phyloP scores from a whole-genome alignment of 2,113 vertebrate species.

The Tachysurus fulvidraco region DNA sequence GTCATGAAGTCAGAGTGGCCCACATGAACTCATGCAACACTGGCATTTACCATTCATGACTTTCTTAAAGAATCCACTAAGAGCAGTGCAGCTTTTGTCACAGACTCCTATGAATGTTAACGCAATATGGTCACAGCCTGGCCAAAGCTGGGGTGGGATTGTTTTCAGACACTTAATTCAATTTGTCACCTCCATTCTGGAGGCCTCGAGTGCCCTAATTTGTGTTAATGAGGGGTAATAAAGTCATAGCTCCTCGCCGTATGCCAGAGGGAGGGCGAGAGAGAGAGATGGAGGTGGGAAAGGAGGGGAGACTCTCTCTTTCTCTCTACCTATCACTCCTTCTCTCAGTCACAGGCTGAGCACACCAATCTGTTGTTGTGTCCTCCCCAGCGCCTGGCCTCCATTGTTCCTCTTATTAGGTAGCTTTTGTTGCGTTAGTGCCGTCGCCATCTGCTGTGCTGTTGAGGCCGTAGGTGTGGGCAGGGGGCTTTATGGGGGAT shows the following conservation, averaged over 20 bases:
- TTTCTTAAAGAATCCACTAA: constrained; percentile 58
- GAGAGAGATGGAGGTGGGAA: constrained; percentile 46
- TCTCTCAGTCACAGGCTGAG: constrained; percentile 55
- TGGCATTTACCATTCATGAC: constrained; percentile 66
- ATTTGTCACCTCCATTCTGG: constrained; percentile 79
- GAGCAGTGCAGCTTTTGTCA: constrained; percentile 61
- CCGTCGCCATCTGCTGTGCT: constrained; percentile 77
- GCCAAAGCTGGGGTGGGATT: constrained; percentile 64
- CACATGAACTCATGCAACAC: constrained; percentile 56
- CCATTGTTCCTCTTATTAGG: constrained; percentile 80
- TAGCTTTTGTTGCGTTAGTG: constrained; percentile 77
- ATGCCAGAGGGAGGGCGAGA: constrained; percentile 62
- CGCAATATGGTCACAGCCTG: constrained; percentile 74
- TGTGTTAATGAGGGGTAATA: constrained; percentile 83
- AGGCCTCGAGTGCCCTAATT: constrained; percentile 79
- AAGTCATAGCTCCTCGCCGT: constrained; percentile 78
- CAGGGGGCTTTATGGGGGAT: constrained; percentile 52
- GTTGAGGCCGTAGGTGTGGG: constrained; percentile 57
- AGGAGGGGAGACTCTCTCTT: constrained; percentile 53
- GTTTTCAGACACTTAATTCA: constrained; percentile 82
- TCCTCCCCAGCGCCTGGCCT: constrained; percentile 51
- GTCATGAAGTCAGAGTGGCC: constrained; percentile 38
- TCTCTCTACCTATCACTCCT: constrained; percentile 61
- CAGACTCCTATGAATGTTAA: constrained; percentile 67
- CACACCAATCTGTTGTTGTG: constrained; percentile 49